Evolutionary conservation across 1,140 invertebrate genomes (phyloP), one percentile per base, ranked within the genome.

Genomic region (Drosophila ambigua): DNA sequence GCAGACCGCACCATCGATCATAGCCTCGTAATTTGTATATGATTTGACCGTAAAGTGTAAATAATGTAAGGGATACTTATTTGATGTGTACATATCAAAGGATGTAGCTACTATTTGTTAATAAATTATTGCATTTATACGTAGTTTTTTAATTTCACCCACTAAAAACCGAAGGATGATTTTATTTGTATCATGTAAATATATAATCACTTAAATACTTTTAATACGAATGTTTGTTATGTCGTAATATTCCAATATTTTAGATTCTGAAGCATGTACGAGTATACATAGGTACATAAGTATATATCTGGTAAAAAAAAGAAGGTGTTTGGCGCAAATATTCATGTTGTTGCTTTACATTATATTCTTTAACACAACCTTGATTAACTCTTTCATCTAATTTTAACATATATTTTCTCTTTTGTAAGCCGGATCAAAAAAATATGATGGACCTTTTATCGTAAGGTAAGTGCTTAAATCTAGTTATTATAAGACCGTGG

Each of bases 121-220:
- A 75, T 75, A 75, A 75, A 75, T 43, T 75, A 75, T 59, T 75
- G 72, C 72, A 75, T 52, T 75, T 59, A 52, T 54, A 43, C 4
- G 11, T 39, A 26, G n/a, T 49, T 54, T 64, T 74, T 75, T 51
- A 28, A 8, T 58, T 44, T 50, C 28, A 4, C 9, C 7, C 16
- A 23, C 15, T 26, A 41, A 41, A 20, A 39, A 39, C n/a, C 20
- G n/a, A n/a, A 2, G 15, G 5, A 24, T 23, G 9, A 11, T 50
- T 13, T 23, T 41, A 20, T 13, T 7, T 7, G 28, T 7, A 7
- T 28, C 2, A 31, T 9, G 0, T 23, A 3, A 7, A 23, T 45
- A 15, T 20, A 6, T 39, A 3, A 53, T 39, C 11, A 11, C 15
- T 11, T 15, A 16, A 39, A 39, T 39, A 11, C 11, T 39, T 39